Percentiles rank a stretch among this genome's conserved stretches.
phyloP scores from a whole-genome alignment of 2,797 vertebrate genomes.

The Trematomus bernacchii region DNA sequence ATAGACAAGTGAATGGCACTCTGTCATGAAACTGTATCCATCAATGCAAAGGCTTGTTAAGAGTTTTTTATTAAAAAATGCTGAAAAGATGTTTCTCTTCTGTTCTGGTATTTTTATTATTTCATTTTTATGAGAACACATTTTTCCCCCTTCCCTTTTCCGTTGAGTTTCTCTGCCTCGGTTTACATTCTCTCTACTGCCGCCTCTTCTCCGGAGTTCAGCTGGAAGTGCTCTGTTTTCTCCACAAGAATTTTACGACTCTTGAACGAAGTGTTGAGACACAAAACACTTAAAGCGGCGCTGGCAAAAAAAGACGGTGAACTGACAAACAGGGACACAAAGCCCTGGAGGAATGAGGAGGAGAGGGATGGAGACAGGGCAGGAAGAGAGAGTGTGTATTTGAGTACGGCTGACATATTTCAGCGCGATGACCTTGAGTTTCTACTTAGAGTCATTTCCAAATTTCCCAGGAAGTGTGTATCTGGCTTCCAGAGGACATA shows the following conservation, averaged over 20 bases:
- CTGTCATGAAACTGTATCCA: conserved; percentile 75
- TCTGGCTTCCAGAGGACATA: conserved; percentile 47
- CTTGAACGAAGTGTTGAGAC: conserved; percentile 76
- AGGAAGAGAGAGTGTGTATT: conserved; percentile 29
- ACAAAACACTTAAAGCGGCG: conserved; percentile 70
- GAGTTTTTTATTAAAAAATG: conserved; percentile 70
- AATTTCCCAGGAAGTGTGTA: conserved; percentile 52
- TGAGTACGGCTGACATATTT: conserved; percentile 28
- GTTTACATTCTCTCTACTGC: conserved; percentile 81
- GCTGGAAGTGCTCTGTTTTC: conserved; percentile 80
- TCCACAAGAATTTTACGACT: conserved; percentile 81
- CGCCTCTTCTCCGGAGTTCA: conserved; percentile 73
- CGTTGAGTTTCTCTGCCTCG: conserved; percentile 56
- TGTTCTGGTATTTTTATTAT: conserved; percentile 85
- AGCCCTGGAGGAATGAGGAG: conserved; percentile 48
- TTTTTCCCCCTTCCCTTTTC: conserved; percentile 54
- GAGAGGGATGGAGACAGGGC: conserved; percentile 52
- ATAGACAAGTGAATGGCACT: conserved; percentile 59
- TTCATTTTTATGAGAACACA: conserved; percentile 78
- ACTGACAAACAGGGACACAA: conserved; percentile 64
- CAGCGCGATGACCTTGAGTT: conserved; percentile 42
- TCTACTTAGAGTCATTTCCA: conserved; percentile 46
- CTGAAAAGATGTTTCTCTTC: conserved; percentile 83
- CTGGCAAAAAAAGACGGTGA: conserved; percentile 51
- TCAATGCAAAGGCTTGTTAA: conserved; percentile 66